phyloP scores from a whole-genome alignment of 2,797 vertebrate species.

The Alosa sapidissima region DNA sequence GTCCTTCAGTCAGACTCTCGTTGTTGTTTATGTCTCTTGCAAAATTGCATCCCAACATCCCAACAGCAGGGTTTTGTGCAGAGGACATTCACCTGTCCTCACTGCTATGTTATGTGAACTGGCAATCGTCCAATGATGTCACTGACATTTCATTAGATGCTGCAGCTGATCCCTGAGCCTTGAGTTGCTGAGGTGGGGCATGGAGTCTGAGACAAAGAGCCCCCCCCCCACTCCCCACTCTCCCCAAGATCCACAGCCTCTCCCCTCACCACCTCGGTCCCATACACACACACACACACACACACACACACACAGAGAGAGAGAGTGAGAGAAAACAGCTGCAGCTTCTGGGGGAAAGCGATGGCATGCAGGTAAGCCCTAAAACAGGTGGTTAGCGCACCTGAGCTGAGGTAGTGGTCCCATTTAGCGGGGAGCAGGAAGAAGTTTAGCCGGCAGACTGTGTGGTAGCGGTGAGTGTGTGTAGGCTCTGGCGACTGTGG shows the following conservation, averaged over 20 bases:
- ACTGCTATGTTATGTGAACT: slow-evolving; percentile 66
- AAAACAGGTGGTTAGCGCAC: slow-evolving; percentile 14
- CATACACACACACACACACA: not conserved
- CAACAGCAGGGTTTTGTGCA: not conserved
- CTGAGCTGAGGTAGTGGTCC: slow-evolving; percentile 2
- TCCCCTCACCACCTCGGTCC: not conserved
- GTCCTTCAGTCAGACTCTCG: not conserved
- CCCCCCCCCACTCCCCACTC: not conserved
- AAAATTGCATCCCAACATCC: not conserved
- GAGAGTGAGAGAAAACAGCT: not conserved
- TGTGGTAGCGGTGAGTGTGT: not conserved
- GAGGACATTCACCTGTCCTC: slow-evolving; percentile 51
- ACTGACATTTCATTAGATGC: slow-evolving; percentile 81
- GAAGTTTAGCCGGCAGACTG: slow-evolving; percentile 28
- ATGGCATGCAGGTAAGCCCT: slow-evolving; percentile 15
- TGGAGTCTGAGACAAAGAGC: slow-evolving; percentile 21
- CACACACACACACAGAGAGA: not conserved
- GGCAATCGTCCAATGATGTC: slow-evolving; percentile 75
- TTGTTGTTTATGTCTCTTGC: not conserved
- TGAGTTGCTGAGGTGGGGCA: slow-evolving; percentile 67
- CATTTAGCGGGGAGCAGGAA: slow-evolving; percentile 18
- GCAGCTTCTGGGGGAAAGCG: slow-evolving; percentile 24
- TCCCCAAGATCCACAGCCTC: not conserved
- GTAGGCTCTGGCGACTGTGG: slow-evolving; percentile 6
- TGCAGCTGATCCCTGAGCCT: slow-evolving; percentile 78